Percentiles rank a stretch among this genome's conserved stretches.
phyloP scores from a whole-genome alignment of 2,888 invertebrate genomes.

The Allolobophora icterica region DNA sequence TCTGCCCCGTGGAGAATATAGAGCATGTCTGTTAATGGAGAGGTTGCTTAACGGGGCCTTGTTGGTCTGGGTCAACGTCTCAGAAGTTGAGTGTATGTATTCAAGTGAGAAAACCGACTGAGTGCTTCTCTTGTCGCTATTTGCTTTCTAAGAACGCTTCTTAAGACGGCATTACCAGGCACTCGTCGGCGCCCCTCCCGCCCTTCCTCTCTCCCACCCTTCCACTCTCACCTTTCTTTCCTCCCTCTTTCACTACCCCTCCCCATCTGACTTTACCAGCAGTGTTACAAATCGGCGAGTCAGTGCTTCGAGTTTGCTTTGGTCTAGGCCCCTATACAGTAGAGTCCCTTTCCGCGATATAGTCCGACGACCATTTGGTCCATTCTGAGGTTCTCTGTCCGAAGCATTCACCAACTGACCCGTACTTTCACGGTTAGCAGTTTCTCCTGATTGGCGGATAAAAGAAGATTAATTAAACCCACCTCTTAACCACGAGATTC shows the following conservation, averaged over 20 bases:
- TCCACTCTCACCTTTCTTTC: neutral
- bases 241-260: neutral
- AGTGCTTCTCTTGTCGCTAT: neutral
- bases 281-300: neutral
- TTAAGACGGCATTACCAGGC: constrained; percentile 12
- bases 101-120: neutral
- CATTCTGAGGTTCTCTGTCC: no score
- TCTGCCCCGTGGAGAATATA: neutral
- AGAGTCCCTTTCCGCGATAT: no score
- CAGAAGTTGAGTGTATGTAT: neutral
- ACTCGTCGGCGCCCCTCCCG: neutral
- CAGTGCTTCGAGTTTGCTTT: no score
- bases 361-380: no score
- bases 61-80: neutral
- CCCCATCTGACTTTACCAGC: neutral
- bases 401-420: no score
- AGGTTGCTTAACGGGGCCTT: neutral
- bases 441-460: no score
- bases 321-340: no score
- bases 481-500: no score
- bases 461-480: no score
- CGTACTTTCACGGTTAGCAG: no score
- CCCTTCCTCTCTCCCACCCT: neutral
- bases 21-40: constrained; percentile 1
- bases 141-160: constrained; percentile 8